phyloP scores from a whole-genome alignment of 2,113 vertebrate species.

The Trematomus loennbergii region DNA sequence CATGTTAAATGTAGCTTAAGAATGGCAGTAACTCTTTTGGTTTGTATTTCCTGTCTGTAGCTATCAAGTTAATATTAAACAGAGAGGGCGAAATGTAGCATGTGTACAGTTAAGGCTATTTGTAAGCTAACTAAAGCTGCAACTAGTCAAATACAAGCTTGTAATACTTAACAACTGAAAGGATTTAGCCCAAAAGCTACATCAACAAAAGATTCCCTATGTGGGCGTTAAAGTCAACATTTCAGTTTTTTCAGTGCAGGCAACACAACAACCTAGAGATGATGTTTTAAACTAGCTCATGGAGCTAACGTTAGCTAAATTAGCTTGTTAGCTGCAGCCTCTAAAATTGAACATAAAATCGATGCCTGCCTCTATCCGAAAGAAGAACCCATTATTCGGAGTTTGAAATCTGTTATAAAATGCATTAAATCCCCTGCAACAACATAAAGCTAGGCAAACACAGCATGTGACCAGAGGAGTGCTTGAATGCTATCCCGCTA shows the following conservation, averaged over 20 bases:
- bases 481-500: not conserved
- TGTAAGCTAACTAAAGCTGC: no score
- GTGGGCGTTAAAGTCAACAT: no score
- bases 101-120: no score
- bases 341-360: not conserved
- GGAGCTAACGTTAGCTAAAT: not conserved
- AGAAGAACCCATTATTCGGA: not conserved
- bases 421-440: not conserved
- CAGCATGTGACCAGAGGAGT: not conserved
- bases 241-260: not conserved
- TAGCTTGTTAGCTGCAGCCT: not conserved
- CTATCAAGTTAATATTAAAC: not conserved
- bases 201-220: no score
- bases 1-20: not conserved
- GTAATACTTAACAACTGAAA: no score
- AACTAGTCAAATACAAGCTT: no score
- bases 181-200: no score
- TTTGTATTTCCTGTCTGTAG: not conserved
- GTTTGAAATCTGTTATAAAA: not conserved
- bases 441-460: not conserved
- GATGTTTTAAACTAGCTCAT: not conserved
- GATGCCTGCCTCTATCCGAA: not conserved
- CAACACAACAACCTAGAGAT: not conserved
- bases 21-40: not conserved
- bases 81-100: no score